Base-by-base conservation (phyloP, 2,888 invertebrate species). In the Orthosia gothica region DNA sequence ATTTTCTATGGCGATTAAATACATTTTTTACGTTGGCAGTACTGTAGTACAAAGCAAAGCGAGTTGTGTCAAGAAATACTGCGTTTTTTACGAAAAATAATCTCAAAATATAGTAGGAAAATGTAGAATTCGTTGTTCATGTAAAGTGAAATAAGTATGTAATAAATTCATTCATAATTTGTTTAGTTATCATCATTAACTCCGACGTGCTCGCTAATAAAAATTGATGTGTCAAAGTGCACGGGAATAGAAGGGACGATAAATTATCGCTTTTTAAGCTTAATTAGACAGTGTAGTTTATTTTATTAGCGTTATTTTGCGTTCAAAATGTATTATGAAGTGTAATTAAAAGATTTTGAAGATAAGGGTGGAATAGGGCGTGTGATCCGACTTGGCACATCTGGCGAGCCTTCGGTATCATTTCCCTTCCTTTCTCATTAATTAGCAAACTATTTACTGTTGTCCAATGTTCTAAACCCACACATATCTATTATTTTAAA, bases 11-110 rank as follows among this genome's bases (percentile, higher is more conserved):
- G 54, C 74, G 32, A 68, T 47, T n/a, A 54, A 66, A 87, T 82
- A 87, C 81, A 79, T 74, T 84, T 89, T 83, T 83, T 70, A 73
- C 20, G 85, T 87, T 94, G 93, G 93, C 90, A 90, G 84, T 85
- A 89, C 88, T 89, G 88, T 81, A 90, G 91, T 95, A 95, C 94
- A 96, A 95, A 96, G 95, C 95, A 95, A 95, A 94, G 94, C 93
- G 91, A 95, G 91, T 94, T 93, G 93, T 95, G 95, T 95, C 93
- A 95, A 91, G 92, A 92, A 91, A 87, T 93, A 91, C 91, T 94
- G 93, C 94, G 92, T 93, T 96, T 96, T 94, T 91, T 93, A 91
- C 87, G 81, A 83, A 85, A 91, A 90, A 89, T 92, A 89, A 88
- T 91, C 88, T 83, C 82, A 88, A 86, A 90, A 82, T 83, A 86